A percentile compares a stretch with the other conserved stretches of the same genome.
phyloP scores from a whole-genome alignment of 1,140 invertebrate species.

The Mercenaria mercenaria region DNA sequence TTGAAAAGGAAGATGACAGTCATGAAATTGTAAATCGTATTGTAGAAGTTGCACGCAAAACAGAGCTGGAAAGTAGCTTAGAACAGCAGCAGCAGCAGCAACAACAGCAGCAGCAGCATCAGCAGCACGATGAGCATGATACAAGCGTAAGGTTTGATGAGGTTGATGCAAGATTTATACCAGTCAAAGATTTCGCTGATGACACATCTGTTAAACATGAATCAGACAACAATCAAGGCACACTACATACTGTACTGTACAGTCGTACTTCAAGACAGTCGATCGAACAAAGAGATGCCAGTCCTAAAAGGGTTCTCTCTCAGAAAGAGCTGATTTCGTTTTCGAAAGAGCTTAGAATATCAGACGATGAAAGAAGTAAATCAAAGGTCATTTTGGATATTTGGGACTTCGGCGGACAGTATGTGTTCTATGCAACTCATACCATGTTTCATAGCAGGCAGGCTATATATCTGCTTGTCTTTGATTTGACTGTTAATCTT shows the following conservation, averaged over 20 bases:
- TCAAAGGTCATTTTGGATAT: neutral
- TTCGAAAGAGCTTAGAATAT: neutral
- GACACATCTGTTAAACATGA: neutral
- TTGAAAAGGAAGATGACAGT: neutral
- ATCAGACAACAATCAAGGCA: too few relatives aligned
- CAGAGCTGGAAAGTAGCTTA: neutral
- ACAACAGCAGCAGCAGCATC: too few relatives aligned
- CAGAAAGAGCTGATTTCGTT: neutral
- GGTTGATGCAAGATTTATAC: neutral
- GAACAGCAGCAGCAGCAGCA: too few relatives aligned
- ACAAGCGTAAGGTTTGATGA: neutral
- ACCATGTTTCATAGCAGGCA: constrained; percentile 7
- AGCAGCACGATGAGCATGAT: neutral
- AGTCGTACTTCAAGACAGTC: too few relatives aligned
- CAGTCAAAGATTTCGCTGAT: neutral
- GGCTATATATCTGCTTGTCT: constrained; percentile 5
- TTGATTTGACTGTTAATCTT: neutral
- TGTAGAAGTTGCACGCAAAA: neutral
- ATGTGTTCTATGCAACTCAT: neutral
- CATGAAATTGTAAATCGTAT: neutral
- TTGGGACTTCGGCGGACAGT: constrained; percentile 31
- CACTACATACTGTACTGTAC: too few relatives aligned
- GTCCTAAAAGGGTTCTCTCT: neutral
- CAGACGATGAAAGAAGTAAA: neutral
- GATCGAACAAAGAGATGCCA: too few relatives aligned